phyloP scores from a whole-genome alignment of 1,140 invertebrate species.

The Plectrocnemia conspersa region DNA sequence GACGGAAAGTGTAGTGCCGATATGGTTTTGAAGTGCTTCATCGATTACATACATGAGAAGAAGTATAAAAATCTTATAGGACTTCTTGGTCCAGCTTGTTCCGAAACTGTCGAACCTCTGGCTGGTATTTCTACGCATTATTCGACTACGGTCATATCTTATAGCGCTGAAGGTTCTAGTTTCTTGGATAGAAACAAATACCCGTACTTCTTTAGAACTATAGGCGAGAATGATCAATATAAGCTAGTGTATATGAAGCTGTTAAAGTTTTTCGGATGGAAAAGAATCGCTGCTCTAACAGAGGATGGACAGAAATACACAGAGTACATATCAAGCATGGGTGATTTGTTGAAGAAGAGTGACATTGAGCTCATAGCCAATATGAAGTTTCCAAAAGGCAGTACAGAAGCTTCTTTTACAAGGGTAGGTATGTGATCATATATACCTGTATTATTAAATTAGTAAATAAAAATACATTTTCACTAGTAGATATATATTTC shows the following conservation, averaged over 20 bases:
- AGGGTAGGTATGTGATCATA: conserved; percentile 37
- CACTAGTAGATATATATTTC: neutral
- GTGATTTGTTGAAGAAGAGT: conserved; percentile 57
- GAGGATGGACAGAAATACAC: conserved; percentile 78
- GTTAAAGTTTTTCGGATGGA: conserved; percentile 64
- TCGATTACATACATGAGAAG: conserved; percentile 62
- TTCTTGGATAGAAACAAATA: conserved; percentile 67
- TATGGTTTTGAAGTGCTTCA: conserved; percentile 73
- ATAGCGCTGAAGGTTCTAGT: conserved; percentile 72
- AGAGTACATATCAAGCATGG: conserved; percentile 70
- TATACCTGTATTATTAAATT: neutral
- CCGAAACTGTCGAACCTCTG: conserved; percentile 77
- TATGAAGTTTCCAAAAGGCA: conserved; percentile 62
- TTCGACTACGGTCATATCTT: conserved; percentile 72
- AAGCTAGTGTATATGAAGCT: conserved; percentile 65
- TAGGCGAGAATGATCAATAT: conserved; percentile 75
- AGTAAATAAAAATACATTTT: neutral
- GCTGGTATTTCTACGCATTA: conserved; percentile 77
- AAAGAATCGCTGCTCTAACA: conserved; percentile 66
- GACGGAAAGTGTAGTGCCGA: conserved; percentile 73
- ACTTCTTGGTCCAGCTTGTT: conserved; percentile 79
- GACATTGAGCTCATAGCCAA: conserved; percentile 65
- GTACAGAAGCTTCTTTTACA: conserved; percentile 36
- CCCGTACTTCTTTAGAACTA: conserved; percentile 80
- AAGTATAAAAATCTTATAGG: conserved; percentile 58